These are phyloP conservation scores for Caenorhabditis remanei DNA, from an alignment of 1,140 invertebrate genomes.

Conservation along the genomic window DNA sequence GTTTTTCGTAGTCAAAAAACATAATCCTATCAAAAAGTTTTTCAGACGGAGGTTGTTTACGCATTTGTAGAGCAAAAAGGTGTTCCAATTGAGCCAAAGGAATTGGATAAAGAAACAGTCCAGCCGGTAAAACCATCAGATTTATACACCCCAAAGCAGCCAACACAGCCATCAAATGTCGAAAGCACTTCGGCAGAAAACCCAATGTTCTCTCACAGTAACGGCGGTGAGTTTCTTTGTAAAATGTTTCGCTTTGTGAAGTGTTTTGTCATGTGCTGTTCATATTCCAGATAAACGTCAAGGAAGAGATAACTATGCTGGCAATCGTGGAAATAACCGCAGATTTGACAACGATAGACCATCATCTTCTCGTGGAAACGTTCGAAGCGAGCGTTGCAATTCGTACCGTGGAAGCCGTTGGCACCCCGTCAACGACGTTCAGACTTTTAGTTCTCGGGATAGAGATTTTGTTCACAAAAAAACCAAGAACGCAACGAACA, in stretches of 20 bases:
- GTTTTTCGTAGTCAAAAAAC: not conserved
- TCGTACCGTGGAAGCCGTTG: not conserved
- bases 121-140: slow-evolving; percentile 27
- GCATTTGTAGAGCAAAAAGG: slow-evolving; percentile 5
- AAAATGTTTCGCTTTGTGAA: not conserved
- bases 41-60: slow-evolving; percentile 31
- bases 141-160: not conserved
- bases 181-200: not conserved
- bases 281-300: not conserved
- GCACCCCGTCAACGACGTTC: not conserved
- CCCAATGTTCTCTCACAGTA: not conserved
- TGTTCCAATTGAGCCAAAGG: not conserved
- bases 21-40: not conserved
- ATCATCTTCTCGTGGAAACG: not conserved
- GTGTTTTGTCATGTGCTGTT: not conserved
- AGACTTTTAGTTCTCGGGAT: not conserved
- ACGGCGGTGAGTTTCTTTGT: not conserved
- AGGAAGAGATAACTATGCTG: not conserved
- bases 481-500: not conserved
- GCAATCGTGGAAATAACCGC: not conserved
- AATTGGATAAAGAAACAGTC: not conserved
- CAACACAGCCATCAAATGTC: not conserved
- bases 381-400: not conserved
- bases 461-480: slow-evolving; percentile 5
- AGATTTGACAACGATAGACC: slow-evolving; percentile 19